Evolutionary conservation across 1,140 invertebrate species (phyloP), one percentile per base, ranked within the genome.

Genomic region (Luehdorfia chinensis): DNA sequence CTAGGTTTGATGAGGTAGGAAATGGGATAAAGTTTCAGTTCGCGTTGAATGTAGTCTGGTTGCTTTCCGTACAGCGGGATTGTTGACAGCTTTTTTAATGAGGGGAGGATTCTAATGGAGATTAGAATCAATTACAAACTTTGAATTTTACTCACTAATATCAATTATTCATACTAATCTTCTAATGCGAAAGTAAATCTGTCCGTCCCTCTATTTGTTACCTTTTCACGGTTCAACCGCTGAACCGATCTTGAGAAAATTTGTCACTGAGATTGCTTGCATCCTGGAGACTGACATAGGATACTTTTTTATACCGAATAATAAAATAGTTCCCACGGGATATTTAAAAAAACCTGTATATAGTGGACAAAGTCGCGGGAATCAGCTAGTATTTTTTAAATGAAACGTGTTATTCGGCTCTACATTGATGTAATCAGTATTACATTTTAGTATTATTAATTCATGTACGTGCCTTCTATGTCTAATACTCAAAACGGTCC

Each of bases 1-100:
- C 37, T 54, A 37, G 13, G 44, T 54, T 54, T 54, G 31, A 48
- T 54, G 45, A 36, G 46, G 44, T 48, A 31, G 31, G 37, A 48
- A 47, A 48, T 48, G 32, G 37, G 31, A 54, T 54, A 47, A 47
- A 54, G 30, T 36, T 54, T 37, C 15, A 44, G 15, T 41, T 41
- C 13, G 13, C 13, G n/a, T 14, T 41, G 37, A 27, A 41, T 27
- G 37, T 13, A 11, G 9, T n/a, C 16, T 19, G 34, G n/a, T 18
- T 11, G 19, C 34, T 37, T 37, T 37, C 16, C 23, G 9, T 19
- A 21, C 18, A 9, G 9, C 15, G 19, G 34, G 11, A 18, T 16
- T 36, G 33, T 36, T 19, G 34, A 23, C 34, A 6, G 4, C n/a
- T n/a, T n/a, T n/a, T 21, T 37, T 21, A 11, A 37, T n/a, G 23